These are phyloP conservation scores for Kryphioiulus occultus DNA, from an alignment of 2,888 invertebrate genomes.

Conservation along the genomic window DNA sequence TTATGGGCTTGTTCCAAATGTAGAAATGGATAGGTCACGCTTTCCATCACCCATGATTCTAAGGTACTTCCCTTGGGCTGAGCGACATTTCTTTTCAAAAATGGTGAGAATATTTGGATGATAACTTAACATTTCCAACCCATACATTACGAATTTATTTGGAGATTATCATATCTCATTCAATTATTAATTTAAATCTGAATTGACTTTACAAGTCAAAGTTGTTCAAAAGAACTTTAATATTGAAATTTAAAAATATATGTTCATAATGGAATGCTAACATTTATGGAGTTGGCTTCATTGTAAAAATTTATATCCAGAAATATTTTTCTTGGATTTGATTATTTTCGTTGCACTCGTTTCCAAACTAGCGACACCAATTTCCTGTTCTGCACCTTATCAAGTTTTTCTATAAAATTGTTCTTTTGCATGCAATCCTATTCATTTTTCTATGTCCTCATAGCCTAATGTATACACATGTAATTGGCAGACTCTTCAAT, in stretches of 20 bases:
- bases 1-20: slow-evolving; percentile 50
- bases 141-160: neutral
- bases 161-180: neutral
- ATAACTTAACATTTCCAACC: neutral
- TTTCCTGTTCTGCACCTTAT: neutral
- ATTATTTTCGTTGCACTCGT: neutral
- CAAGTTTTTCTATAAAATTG: no score
- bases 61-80: slow-evolving; percentile 51
- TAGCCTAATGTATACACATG: neutral
- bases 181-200: neutral
- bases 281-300: no score
- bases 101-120: slow-evolving; percentile 49
- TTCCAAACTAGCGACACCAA: neutral
- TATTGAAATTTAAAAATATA: no score
- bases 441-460: no score
- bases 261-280: no score
- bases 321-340: no score
- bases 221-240: no score
- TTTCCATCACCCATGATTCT: slow-evolving; percentile 45
- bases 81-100: slow-evolving; percentile 44
- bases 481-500: neutral
- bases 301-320: no score
- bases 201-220: no score
- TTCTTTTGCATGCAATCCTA: no score
- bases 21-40: slow-evolving; percentile 12